Evolutionary conservation across 2,888 invertebrate species (phyloP).

Genomic region (Buathra laborator): DNA sequence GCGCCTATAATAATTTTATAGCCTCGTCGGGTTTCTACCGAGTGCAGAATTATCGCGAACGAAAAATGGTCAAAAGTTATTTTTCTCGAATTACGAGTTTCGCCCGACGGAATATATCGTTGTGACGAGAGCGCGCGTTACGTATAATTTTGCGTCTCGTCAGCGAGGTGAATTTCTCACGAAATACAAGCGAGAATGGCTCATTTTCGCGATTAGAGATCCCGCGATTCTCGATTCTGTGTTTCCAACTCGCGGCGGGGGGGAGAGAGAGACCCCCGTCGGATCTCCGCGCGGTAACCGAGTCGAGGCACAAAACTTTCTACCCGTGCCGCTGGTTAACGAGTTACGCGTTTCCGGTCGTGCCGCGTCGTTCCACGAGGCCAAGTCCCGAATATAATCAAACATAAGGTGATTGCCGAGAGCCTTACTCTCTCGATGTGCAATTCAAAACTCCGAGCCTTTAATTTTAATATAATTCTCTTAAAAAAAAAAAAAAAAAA

Average conservation of each 20-base stretch:
- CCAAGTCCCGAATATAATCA: conserved; percentile 41
- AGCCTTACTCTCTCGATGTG: background rate
- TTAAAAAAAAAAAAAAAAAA: background rate
- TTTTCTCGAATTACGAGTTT: background rate
- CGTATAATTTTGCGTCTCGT: background rate
- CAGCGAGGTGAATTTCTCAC: conserved; percentile 19
- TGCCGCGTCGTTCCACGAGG: conserved; percentile 48
- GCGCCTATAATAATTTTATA: too few relatives aligned
- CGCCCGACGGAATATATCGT: conserved; percentile 1
- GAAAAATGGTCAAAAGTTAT: background rate
- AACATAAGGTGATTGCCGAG: background rate
- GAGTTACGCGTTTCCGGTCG: conserved; percentile 53
- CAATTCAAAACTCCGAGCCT: too few relatives aligned
- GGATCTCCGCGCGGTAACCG: conserved; percentile 33
- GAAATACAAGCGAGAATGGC: conserved; percentile 31
- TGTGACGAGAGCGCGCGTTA: background rate
- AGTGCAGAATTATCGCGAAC: background rate
- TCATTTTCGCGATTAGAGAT: conserved; percentile 21
- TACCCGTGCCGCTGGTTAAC: conserved; percentile 47
- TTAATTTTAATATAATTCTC: too few relatives aligned
- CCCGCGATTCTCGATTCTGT: conserved; percentile 8
- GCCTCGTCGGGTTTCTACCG: background rate
- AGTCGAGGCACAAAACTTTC: conserved; percentile 40
- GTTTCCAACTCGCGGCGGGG: background rate
- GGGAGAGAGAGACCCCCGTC: background rate